These are phyloP conservation scores for Remorina albescens DNA, from an alignment of 2,797 vertebrate genomes.

Conservation along the genomic window DNA sequence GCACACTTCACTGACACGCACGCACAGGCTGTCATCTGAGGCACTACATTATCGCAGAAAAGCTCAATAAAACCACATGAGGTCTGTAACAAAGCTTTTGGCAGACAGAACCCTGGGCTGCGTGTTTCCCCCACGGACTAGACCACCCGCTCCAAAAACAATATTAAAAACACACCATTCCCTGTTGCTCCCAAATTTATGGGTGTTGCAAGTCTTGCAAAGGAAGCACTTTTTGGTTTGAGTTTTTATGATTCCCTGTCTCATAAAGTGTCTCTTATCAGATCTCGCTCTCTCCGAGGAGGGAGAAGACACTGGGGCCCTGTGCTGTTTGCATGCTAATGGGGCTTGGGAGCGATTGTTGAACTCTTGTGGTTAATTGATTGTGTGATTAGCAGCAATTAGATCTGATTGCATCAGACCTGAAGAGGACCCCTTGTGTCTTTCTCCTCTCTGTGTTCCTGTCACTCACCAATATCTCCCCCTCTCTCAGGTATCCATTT, in stretches of 20 bases:
- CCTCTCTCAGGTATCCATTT: conserved; percentile 90
- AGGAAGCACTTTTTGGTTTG: conserved; percentile 59
- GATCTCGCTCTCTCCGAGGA: conserved; percentile 41
- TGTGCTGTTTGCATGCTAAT: conserved; percentile 41
- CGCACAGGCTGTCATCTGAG: conserved; percentile 44
- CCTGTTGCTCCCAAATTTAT: conserved; percentile 57
- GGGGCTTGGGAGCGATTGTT: conserved; percentile 39
- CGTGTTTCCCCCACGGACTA: conserved; percentile 53
- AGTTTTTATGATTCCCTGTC: conserved; percentile 61
- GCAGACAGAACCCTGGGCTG: conserved; percentile 61
- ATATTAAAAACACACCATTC: conserved; percentile 73
- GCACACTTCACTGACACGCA: conserved; percentile 13
- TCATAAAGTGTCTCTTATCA: conserved; percentile 73
- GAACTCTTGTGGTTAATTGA: conserved; percentile 69
- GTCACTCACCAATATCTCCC: conserved; percentile 29
- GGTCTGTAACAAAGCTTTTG: conserved; percentile 72
- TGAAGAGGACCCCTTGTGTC: conserved; percentile 44
- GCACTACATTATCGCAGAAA: conserved; percentile 67
- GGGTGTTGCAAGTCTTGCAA: conserved; percentile 59
- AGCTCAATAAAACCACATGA: conserved; percentile 71
- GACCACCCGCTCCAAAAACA: conserved; percentile 74
- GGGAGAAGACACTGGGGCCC: conserved; percentile 37
- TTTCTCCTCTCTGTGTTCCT: conserved; percentile 8
- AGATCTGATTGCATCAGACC: conserved; percentile 71
- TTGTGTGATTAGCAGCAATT: conserved; percentile 78